Evolutionary conservation across 2,113 vertebrate species (phyloP).

Genomic region (Jacana jacana): DNA sequence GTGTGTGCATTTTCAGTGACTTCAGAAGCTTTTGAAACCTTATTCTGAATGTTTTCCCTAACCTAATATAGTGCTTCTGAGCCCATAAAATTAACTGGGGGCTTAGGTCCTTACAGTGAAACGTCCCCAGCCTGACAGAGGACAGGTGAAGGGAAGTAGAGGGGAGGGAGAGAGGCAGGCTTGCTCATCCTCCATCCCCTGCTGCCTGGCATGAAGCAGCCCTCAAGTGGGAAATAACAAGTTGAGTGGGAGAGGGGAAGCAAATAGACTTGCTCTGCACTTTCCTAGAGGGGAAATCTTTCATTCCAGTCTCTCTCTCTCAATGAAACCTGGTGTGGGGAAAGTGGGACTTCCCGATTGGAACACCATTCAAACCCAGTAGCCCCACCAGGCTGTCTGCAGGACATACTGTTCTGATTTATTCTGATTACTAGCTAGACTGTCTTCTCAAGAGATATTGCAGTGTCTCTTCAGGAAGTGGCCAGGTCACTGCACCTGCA

Average conservation of each 20-base stretch:
- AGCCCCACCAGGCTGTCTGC: not conserved
- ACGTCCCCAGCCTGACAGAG: not conserved
- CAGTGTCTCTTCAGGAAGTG: not conserved
- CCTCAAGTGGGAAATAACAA: not conserved
- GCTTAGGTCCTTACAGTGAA: too few species aligned
- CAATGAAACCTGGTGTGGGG: not conserved
- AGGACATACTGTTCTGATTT: not conserved
- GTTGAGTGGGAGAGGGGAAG: not conserved
- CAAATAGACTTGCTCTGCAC: not conserved
- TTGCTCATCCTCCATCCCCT: not conserved
- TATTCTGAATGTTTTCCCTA: not conserved
- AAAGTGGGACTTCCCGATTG: not conserved
- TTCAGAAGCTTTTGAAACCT: not conserved
- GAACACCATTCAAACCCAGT: not conserved
- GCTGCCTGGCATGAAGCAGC: not conserved
- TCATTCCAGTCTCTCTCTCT: not conserved
- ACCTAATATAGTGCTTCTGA: not conserved
- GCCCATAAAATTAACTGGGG: not conserved
- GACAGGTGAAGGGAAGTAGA: not conserved
- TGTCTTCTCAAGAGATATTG: not conserved
- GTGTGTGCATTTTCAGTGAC: not conserved
- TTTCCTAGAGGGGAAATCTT: not conserved
- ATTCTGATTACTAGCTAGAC: not conserved
- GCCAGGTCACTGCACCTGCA: not conserved
- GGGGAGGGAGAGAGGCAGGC: not conserved